Evolutionary conservation across 2,888 invertebrate species (phyloP).

Genomic region (Stratiomys singularior): DNA sequence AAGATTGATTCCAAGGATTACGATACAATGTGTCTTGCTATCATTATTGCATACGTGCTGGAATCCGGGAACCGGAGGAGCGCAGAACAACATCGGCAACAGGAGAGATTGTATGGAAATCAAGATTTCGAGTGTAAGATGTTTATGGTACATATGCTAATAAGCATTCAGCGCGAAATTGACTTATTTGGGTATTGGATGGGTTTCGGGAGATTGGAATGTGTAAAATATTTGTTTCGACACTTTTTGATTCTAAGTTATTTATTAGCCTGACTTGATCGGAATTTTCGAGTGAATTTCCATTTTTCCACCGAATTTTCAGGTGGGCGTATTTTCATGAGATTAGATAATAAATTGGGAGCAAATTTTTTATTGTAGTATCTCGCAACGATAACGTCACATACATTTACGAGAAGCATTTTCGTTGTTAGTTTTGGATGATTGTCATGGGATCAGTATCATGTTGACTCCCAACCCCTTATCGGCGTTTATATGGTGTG

Average conservation of each 20-base stretch:
- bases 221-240: slow-evolving; percentile 17
- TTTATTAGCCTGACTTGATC: background rate
- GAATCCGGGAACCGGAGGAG: background rate
- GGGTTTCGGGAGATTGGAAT: slow-evolving; percentile 26
- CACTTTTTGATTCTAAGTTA: background rate
- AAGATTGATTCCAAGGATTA: slow-evolving; percentile 47
- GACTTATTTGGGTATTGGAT: slow-evolving; percentile 18
- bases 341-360: no score
- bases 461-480: no score
- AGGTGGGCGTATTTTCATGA: background rate
- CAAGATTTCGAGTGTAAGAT: slow-evolving; percentile 30
- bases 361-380: no score
- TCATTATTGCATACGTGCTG: slow-evolving; percentile 27
- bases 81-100: background rate
- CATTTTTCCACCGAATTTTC: background rate
- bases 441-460: no score
- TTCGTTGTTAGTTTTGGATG: no score
- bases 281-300: background rate
- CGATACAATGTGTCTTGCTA: slow-evolving; percentile 32
- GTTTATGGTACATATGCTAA: slow-evolving; percentile 42
- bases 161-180: slow-evolving; percentile 36
- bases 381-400: no score
- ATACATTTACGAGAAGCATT: no score
- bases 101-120: slow-evolving; percentile 28
- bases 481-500: no score